These are phyloP conservation scores for Intellagama lesueurii DNA, from an alignment of 2,797 vertebrate species.

Conservation along the genomic window DNA sequence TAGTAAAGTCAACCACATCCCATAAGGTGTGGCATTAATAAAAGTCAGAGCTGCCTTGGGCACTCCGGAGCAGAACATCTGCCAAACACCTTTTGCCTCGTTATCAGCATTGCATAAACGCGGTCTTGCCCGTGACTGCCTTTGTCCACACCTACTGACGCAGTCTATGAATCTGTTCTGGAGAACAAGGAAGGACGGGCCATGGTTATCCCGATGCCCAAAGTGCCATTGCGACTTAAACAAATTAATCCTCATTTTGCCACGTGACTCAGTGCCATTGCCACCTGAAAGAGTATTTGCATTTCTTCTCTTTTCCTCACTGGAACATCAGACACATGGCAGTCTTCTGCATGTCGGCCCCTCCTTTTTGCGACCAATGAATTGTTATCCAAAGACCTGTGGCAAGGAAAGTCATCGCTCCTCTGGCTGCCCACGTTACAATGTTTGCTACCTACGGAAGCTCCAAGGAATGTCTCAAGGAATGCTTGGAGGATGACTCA, in stretches of 20 bases:
- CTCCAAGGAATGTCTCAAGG: neutral
- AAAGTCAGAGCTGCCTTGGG: neutral
- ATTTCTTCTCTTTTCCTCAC: neutral
- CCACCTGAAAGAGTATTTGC: neutral
- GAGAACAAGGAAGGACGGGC: no score
- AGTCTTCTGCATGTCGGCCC: neutral
- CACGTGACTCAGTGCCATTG: neutral
- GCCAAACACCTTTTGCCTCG: neutral
- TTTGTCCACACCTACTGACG: neutral
- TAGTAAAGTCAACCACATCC: constrained; percentile 20
- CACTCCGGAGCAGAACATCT: neutral
- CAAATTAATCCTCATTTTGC: neutral
- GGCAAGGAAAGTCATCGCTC: neutral
- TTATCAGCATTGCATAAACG: neutral
- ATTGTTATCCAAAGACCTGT: neutral
- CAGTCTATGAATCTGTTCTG: neutral
- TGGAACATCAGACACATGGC: neutral
- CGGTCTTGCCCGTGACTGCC: neutral
- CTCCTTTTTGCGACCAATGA: neutral
- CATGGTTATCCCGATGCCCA: neutral
- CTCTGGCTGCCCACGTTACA: no score
- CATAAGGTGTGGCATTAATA: constrained; percentile 13
- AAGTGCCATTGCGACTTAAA: neutral
- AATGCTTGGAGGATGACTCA: neutral
- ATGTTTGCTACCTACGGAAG: neutral